Conservation (phyloP, 2,888 invertebrate genomes). For the Helobdella robusta region DNA sequence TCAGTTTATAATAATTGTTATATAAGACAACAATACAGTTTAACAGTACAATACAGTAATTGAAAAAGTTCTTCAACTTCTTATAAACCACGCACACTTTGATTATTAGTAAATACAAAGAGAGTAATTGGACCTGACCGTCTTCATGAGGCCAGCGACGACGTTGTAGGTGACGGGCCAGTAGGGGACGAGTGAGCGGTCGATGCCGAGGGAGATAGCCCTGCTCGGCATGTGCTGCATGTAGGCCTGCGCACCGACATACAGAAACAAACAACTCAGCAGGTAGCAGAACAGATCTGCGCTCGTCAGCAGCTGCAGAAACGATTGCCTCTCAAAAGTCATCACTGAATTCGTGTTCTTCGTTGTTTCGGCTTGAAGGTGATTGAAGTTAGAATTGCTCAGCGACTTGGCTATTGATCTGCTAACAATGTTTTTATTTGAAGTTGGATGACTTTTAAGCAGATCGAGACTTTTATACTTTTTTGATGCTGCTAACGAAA, state of each 20-base stretch:
- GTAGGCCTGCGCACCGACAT: conserved; percentile 30
- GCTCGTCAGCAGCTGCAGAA: not conserved
- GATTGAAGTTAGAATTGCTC: too few species aligned
- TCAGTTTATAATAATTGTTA: too few species aligned
- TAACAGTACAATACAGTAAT: too few species aligned
- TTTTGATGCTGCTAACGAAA: too few species aligned
- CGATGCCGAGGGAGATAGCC: conserved; percentile 26
- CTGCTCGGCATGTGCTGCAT: conserved; percentile 29
- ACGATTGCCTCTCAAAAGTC: not conserved
- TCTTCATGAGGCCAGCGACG: conserved; percentile 25
- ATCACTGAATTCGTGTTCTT: not conserved
- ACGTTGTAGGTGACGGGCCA: conserved; percentile 26
- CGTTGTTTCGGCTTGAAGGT: not conserved
- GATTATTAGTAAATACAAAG: too few species aligned
- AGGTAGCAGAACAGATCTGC: not conserved
- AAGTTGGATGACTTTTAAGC: not conserved
- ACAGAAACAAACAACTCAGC: conserved; percentile 15
- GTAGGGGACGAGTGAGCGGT: conserved; percentile 25
- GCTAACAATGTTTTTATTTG: not conserved
- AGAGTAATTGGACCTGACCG: too few species aligned
- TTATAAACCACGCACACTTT: too few species aligned
- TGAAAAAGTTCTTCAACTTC: too few species aligned
- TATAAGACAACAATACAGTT: too few species aligned
- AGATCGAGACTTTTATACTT: not conserved
- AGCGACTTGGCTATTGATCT: not conserved